A percentile compares a stretch with the other conserved stretches of the same genome.
Evolutionary conservation across 2,113 vertebrate genomes (phyloP).

Genomic region (Rostratula benghalensis): DNA sequence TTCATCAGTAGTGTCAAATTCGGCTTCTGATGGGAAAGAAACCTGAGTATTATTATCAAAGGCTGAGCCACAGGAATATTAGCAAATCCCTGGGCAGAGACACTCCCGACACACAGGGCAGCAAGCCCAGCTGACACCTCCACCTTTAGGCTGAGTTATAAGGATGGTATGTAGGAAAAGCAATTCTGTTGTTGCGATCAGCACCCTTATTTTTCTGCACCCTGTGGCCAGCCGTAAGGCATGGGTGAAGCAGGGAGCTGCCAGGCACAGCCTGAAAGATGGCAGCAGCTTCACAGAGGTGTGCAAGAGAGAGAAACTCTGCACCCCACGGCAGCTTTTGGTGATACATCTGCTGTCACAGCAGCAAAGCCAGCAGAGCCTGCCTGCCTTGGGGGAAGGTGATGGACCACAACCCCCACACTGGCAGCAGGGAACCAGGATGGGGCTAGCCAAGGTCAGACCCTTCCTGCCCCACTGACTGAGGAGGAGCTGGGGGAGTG

Average conservation of each 20-base stretch:
- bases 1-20: not conserved
- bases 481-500: not conserved
- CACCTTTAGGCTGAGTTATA: not conserved
- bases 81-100: not conserved
- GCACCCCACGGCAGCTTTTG: not conserved
- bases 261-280: not conserved
- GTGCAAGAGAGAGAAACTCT: not conserved
- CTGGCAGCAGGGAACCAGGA: not conserved
- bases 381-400: not conserved
- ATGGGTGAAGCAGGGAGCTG: not conserved
- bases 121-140: not conserved
- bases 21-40: not conserved
- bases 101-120: rapidly evolving
- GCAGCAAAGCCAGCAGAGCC: not conserved
- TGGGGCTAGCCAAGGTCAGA: not conserved
- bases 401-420: rapidly evolving
- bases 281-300: not conserved
- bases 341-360: rapidly evolving
- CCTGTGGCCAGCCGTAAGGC: rapidly evolving
- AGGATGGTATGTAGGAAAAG: not conserved
- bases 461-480: not conserved
- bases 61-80: not conserved
- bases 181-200: rapidly evolving
- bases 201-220: not conserved
- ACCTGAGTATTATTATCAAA: not conserved